Evolutionary conservation across 2,888 invertebrate species (phyloP).

Genomic region (Cerceris rybyensis): DNA sequence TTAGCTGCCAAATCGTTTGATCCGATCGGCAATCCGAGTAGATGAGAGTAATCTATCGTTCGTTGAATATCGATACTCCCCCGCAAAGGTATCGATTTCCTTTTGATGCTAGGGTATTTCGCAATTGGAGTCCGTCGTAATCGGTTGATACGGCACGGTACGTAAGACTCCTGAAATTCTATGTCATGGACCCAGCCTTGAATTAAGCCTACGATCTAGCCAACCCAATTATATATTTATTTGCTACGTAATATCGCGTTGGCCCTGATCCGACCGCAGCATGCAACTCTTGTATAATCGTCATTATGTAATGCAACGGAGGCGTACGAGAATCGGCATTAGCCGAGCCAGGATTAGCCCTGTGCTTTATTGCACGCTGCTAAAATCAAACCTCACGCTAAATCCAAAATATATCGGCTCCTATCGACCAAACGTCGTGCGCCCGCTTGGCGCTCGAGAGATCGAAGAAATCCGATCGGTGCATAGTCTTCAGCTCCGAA

Average conservation of each 20-base stretch:
- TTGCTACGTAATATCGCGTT: constrained; percentile 75
- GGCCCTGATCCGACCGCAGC: constrained; percentile 75
- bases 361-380: constrained; percentile 1
- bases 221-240: constrained; percentile 77
- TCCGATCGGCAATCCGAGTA: too few relatives aligned
- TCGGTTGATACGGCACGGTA: constrained; percentile 48
- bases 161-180: constrained; percentile 69
- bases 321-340: constrained; percentile 54
- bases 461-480: too few relatives aligned
- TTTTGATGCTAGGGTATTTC: constrained; percentile 37
- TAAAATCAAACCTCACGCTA: neutral
- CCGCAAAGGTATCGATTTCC: constrained; percentile 5
- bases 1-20: too few relatives aligned
- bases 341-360: constrained; percentile 29
- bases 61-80: neutral
- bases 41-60: too few relatives aligned
- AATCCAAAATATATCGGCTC: neutral
- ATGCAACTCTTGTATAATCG: constrained; percentile 75
- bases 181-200: constrained; percentile 77
- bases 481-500: too few relatives aligned
- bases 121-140: constrained; percentile 47
- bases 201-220: constrained; percentile 70
- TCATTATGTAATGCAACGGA: constrained; percentile 67
- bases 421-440: neutral
- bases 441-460: too few relatives aligned